Evolutionary conservation across 2,888 invertebrate species (phyloP).

Genomic region (Noctua fimbriata): DNA sequence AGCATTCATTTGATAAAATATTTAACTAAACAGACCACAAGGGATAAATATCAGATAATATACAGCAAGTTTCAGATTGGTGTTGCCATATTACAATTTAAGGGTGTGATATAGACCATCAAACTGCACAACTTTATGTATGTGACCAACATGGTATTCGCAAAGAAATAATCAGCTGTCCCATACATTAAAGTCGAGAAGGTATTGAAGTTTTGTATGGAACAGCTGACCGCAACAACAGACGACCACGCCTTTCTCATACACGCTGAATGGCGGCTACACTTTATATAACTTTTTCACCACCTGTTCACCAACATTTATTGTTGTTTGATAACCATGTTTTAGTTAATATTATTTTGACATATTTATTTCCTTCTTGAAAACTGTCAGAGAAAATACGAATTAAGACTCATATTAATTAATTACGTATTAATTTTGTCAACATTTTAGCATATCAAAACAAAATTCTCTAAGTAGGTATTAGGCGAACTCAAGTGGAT

Average conservation of each 20-base stretch:
- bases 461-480: neutral
- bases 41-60: neutral
- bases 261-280: neutral
- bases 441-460: neutral
- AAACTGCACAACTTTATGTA: neutral
- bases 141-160: neutral
- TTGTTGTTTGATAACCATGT: neutral
- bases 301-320: neutral
- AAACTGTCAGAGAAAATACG: neutral
- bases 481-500: neutral
- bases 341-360: neutral
- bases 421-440: neutral
- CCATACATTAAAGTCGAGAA: neutral
- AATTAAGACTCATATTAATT: neutral
- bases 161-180: neutral
- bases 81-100: neutral
- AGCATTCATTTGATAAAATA: neutral
- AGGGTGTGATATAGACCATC: neutral
- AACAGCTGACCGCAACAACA: neutral
- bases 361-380: neutral
- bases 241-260: neutral
- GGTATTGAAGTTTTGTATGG: neutral
- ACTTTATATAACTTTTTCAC: neutral
- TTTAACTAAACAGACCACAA: neutral
- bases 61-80: neutral